Evolutionary conservation across 2,888 invertebrate genomes (phyloP), one percentile per base, ranked within the genome.

Genomic region (Tanytarsus gracilentus): DNA sequence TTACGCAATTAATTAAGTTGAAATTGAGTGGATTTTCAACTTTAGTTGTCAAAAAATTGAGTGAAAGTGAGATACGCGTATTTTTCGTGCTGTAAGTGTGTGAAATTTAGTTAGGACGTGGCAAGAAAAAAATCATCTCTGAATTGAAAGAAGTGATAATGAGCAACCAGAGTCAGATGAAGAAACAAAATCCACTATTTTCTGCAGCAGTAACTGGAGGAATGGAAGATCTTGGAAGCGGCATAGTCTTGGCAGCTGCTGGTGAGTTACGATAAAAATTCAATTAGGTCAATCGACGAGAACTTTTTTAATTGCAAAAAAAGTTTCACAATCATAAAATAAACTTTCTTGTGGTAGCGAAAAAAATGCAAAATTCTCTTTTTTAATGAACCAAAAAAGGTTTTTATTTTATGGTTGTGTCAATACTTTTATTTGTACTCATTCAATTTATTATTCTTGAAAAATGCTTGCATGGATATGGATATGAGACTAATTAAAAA

Each of bases 141-240:
- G n/a, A n/a, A n/a, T n/a, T n/a, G n/a, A n/a, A 36, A 1, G 7
- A 3, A 36, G 36, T 5, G 16, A 23, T 9, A 44, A 58, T 58
- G 58, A 58, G 48, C 30, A 3, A 25, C 25, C 58, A 48, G 27
- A n/a, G n/a, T n/a, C 25, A 14, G 1, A n/a, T 8, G 4, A 52
- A 52, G 29, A 44, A 16, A n/a, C 78, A 78, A 77, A 88, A 88
- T 74, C 82, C 86, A 27, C 76, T 88, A 66, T 76, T 88, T 63
- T 84, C 83, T 66, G 83, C 82, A 60, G 84, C 86, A 62, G 85
- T 86, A 64, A 83, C 82, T 65, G 85, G 84, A 4, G 58, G 58
- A 2, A 48, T 58, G 21, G 58, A 58, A 5, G 58, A 58, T 16
- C 48, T 58, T 5, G 21, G 40, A 8, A 16, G 29, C 7, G 40